Percentiles rank a stretch among this genome's conserved stretches.
Evolutionary conservation across 2,113 vertebrate species (phyloP).

Genomic region (Hemicordylus capensis): DNA sequence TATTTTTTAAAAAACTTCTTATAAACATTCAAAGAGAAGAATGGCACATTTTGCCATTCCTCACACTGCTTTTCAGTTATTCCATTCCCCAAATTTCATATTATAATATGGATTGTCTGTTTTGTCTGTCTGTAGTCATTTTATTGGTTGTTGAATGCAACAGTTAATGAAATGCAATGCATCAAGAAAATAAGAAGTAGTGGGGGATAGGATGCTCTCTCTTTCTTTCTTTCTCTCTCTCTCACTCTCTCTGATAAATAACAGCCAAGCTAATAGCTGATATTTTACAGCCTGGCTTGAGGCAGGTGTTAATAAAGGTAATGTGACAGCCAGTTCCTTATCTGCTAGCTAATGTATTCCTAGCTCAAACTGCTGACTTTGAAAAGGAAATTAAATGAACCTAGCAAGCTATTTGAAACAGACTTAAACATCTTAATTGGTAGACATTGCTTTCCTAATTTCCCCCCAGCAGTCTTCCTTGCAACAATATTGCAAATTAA

Average conservation of each 20-base stretch:
- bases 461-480: not conserved
- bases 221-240: not conserved
- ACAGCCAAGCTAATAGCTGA: slow-evolving; percentile 7
- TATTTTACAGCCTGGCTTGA: not conserved
- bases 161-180: slow-evolving; percentile 1
- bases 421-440: not conserved
- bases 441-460: not conserved
- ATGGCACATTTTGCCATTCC: not conserved
- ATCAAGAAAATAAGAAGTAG: not conserved
- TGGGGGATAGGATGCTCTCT: not conserved
- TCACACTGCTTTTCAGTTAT: not conserved
- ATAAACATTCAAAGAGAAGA: not conserved
- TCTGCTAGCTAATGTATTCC: not conserved
- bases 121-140: slow-evolving; percentile 11
- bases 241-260: not conserved
- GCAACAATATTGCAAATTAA: rapidly evolving
- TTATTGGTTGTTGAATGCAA: not conserved
- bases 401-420: not conserved
- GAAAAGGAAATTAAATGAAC: slow-evolving; percentile 10
- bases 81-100: not conserved
- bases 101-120: not conserved
- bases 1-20: too few species aligned
- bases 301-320: slow-evolving; percentile 17
- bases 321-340: slow-evolving; percentile 4
- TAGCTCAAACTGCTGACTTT: not conserved